Percentiles rank a stretch among this genome's conserved stretches.
phyloP scores from a whole-genome alignment of 2,888 invertebrate species.

The Leptura quadrifasciata region DNA sequence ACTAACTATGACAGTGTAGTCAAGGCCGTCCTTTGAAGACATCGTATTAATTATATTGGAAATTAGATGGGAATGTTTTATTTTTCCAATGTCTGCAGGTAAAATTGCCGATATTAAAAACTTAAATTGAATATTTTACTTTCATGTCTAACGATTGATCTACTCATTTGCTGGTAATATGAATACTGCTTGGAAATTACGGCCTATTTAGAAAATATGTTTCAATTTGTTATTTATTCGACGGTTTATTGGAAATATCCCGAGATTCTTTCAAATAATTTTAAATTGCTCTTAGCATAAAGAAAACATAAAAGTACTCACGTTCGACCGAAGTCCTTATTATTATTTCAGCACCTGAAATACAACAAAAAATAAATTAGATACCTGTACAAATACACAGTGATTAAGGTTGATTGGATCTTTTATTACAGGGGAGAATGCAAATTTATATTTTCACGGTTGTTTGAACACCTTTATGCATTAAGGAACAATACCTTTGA shows the following conservation, averaged over 20 bases:
- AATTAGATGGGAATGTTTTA: no score
- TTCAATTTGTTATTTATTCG: conserved; percentile 17
- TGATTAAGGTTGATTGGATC: conserved; percentile 19
- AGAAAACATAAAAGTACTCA: conserved; percentile 34
- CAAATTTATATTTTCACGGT: conserved; percentile 7
- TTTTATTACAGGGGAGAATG: not conserved
- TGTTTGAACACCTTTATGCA: not conserved
- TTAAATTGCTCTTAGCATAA: conserved; percentile 27
- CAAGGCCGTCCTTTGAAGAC: no score
- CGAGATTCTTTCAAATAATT: conserved; percentile 9
- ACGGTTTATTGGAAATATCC: conserved; percentile 22
- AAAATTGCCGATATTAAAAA: no score
- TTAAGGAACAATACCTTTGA: not conserved
- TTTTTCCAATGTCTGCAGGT: no score
- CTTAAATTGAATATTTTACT: not conserved
- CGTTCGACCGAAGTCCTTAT: conserved; percentile 23
- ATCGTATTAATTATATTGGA: no score
- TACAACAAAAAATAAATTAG: conserved; percentile 20
- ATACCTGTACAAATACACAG: conserved; percentile 8
- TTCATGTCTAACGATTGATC: not conserved
- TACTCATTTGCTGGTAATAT: not conserved
- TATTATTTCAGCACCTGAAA: conserved; percentile 27
- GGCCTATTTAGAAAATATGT: conserved; percentile 4
- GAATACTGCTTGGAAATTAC: conserved; percentile 1
- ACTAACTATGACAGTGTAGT: no score